A percentile compares a stretch with the other conserved stretches of the same genome.
phyloP scores from a whole-genome alignment of 1,140 invertebrate species.

The Papilio polyxenes region DNA sequence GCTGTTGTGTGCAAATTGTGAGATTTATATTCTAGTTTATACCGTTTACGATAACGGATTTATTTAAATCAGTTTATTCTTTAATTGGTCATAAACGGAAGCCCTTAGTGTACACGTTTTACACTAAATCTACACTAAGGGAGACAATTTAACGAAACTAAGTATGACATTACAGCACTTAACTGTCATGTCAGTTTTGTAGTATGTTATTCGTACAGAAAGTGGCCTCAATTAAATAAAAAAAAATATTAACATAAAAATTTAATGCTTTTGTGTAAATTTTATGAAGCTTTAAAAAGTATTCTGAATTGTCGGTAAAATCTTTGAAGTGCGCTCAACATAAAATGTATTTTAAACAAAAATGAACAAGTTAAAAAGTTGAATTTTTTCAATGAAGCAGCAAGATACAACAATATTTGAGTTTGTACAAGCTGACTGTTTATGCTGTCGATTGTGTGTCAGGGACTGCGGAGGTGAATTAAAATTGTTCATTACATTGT shows the following conservation, averaged over 20 bases:
- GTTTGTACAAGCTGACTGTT: not conserved
- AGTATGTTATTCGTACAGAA: not conserved
- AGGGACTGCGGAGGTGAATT: not conserved
- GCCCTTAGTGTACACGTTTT: no score
- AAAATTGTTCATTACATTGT: slow-evolving; percentile 9
- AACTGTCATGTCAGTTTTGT: not conserved
- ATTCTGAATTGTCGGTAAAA: not conserved
- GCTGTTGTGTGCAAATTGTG: not conserved
- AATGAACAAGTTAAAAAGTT: not conserved
- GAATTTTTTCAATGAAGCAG: not conserved
- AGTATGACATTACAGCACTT: not conserved
- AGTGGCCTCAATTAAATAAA: not conserved
- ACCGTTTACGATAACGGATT: not conserved
- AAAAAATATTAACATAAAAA: not conserved
- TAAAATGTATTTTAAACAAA: not conserved
- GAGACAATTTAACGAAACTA: not conserved
- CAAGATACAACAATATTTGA: not conserved
- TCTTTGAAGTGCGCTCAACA: not conserved
- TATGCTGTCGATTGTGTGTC: not conserved
- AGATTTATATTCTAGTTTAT: not conserved
- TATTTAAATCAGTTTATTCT: no score
- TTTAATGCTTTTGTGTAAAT: not conserved
- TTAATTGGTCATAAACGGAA: no score
- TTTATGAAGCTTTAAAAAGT: slow-evolving; percentile 2
- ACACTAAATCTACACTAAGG: not conserved